These are phyloP conservation scores for Eulithis prunata DNA, from an alignment of 2,888 invertebrate species.

Conservation along the genomic window DNA sequence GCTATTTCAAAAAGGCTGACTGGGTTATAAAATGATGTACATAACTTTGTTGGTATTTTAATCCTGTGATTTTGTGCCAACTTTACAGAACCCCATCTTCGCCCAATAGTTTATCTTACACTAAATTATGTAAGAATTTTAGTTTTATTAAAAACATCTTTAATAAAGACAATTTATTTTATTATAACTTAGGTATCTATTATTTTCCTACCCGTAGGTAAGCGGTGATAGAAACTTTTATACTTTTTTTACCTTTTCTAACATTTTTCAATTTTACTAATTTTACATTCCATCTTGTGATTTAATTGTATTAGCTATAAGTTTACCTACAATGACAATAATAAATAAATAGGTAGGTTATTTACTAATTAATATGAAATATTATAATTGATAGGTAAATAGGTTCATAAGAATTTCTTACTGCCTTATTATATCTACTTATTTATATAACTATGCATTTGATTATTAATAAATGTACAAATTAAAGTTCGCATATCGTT, in stretches of 20 bases:
- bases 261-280: not conserved
- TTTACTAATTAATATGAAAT: not conserved
- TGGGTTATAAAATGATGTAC: too few species aligned
- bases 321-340: constrained; percentile 57
- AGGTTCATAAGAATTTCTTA: constrained; percentile 37
- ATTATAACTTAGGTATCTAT: not conserved
- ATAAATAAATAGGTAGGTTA: constrained; percentile 21
- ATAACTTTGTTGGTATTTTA: not conserved
- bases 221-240: constrained; percentile 4
- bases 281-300: constrained; percentile 52
- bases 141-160: not conserved
- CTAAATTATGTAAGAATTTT: not conserved
- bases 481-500: constrained; percentile 71
- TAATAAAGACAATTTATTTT: not conserved
- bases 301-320: constrained; percentile 49
- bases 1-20: too few species aligned
- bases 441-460: constrained; percentile 63
- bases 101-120: not conserved
- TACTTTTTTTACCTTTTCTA: not conserved
- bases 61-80: constrained; percentile 23
- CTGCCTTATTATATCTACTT: constrained; percentile 56
- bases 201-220: not conserved
- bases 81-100: constrained; percentile 22
- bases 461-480: constrained; percentile 77
- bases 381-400: constrained; percentile 14